Evolutionary conservation across 2,797 vertebrate genomes (phyloP).

Genomic region (Pempheris klunzingeri): DNA sequence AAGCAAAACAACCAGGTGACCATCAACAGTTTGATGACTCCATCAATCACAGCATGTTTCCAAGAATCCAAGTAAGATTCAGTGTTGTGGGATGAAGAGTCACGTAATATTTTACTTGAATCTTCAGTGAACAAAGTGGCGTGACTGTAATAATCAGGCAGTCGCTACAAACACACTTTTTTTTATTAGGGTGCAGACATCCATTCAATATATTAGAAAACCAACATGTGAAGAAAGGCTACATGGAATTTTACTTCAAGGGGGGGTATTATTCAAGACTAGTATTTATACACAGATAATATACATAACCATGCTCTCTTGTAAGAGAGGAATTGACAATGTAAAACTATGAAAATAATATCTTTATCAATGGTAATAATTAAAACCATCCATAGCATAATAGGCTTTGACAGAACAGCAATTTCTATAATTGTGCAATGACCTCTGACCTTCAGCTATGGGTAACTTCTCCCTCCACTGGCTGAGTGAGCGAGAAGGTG

Average conservation of each 20-base stretch:
- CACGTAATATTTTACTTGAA: not conserved
- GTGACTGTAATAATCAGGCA: conserved; percentile 53
- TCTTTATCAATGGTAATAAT: conserved; percentile 74
- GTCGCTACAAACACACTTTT: conserved; percentile 77
- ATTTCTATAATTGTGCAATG: conserved; percentile 71
- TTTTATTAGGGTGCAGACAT: conserved; percentile 86
- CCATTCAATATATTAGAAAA: conserved; percentile 90
- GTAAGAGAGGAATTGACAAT: conserved; percentile 72
- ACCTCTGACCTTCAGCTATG: conserved; percentile 70
- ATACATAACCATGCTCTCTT: conserved; percentile 79
- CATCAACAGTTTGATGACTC: conserved; percentile 16
- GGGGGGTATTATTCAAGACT: conserved; percentile 79
- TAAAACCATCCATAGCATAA: conserved; percentile 81
- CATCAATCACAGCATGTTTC: not conserved
- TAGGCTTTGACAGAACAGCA: conserved; percentile 75
- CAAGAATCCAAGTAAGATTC: not conserved
- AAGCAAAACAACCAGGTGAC: conserved; percentile 33
- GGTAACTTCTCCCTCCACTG: conserved; percentile 46
- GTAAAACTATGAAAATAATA: conserved; percentile 76
- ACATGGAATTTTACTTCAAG: conserved; percentile 81
- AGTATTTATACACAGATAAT: conserved; percentile 86
- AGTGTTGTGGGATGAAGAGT: not conserved
- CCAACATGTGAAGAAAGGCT: conserved; percentile 84
- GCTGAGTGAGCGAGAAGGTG: conserved; percentile 41
- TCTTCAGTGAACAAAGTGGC: not conserved